These are phyloP conservation scores for Leptinotarsa juncta DNA, from an alignment of 2,888 invertebrate genomes.

Conservation along the genomic window DNA sequence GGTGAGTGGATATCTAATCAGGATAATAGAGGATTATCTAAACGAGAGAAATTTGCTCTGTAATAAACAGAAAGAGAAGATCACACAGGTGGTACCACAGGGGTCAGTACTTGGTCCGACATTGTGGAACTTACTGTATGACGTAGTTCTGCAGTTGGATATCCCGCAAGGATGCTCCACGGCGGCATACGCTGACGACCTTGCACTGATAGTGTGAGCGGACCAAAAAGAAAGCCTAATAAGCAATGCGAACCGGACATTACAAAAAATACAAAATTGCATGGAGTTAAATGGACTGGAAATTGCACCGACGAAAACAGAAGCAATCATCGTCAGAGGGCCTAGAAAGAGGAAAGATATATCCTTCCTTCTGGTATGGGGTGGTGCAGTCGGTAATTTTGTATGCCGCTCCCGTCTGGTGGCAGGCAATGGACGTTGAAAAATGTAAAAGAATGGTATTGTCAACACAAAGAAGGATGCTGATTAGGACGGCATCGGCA, in stretches of 20 bases:
- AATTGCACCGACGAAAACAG: slow-evolving; percentile 32
- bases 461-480: slow-evolving; percentile 19
- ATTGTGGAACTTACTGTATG: slow-evolving; percentile 31
- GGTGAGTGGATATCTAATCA: neutral
- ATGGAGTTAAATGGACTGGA: neutral
- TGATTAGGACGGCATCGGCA: slow-evolving; percentile 23
- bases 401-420: slow-evolving; percentile 39
- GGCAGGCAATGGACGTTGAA: slow-evolving; percentile 5
- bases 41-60: neutral
- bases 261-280: slow-evolving; percentile 7
- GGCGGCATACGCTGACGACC: slow-evolving; percentile 33
- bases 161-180: neutral
- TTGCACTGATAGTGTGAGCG: slow-evolving; percentile 23
- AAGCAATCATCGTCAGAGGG: slow-evolving; percentile 26
- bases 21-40: neutral
- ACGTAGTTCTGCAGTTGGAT: slow-evolving; percentile 18
- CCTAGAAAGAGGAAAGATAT: neutral
- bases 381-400: slow-evolving; percentile 34
- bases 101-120: slow-evolving; percentile 28
- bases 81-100: slow-evolving; percentile 29
- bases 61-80: neutral
- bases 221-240: neutral
- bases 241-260: neutral
- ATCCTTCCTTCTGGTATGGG: neutral
- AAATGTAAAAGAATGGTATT: slow-evolving; percentile 16